Percentiles rank a stretch among this genome's conserved stretches.
phyloP scores from a whole-genome alignment of 1,140 invertebrate genomes.

The Microplitis mediator region DNA sequence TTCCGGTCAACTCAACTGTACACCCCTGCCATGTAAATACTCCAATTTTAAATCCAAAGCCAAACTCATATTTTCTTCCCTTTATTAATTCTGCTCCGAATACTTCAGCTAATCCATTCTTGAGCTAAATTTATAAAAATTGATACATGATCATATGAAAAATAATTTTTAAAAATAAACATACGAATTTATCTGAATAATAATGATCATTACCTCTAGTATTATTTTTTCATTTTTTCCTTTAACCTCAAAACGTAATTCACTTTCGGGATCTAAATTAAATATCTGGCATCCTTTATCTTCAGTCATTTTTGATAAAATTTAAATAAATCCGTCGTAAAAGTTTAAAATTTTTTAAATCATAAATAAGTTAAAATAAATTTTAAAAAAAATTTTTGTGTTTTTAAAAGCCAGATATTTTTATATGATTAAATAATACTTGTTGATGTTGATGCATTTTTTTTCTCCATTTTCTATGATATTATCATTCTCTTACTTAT shows the following conservation, averaged over 20 bases:
- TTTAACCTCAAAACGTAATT: constrained; percentile 93
- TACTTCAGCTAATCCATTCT: constrained; percentile 89
- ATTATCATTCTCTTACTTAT: too few relatives aligned
- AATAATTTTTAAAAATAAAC: not conserved
- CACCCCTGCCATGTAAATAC: constrained; percentile 97
- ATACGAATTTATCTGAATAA: constrained; percentile 3
- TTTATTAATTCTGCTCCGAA: constrained; percentile 97
- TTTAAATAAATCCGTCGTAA: not conserved
- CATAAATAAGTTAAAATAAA: not conserved
- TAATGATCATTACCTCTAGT: constrained; percentile 78
- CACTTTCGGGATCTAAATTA: constrained; percentile 85
- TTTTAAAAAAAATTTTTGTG: too few relatives aligned
- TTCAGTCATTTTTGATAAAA: constrained; percentile 44
- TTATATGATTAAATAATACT: too few relatives aligned
- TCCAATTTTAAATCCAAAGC: constrained; percentile 89
- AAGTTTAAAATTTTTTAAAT: not conserved
- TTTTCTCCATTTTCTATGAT: too few relatives aligned
- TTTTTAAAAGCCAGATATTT: too few relatives aligned
- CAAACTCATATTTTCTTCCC: constrained; percentile 91
- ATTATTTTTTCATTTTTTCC: constrained; percentile 83
- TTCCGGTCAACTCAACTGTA: constrained; percentile 81
- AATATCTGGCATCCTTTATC: constrained; percentile 71
- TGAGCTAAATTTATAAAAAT: constrained; percentile 65
- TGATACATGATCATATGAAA: constrained; percentile 30
- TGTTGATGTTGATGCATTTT: too few relatives aligned